These are phyloP conservation scores for Sanderia malayensis DNA, from an alignment of 30 jellyfish, hydroid and myxozoan species.

Conservation along the genomic window DNA sequence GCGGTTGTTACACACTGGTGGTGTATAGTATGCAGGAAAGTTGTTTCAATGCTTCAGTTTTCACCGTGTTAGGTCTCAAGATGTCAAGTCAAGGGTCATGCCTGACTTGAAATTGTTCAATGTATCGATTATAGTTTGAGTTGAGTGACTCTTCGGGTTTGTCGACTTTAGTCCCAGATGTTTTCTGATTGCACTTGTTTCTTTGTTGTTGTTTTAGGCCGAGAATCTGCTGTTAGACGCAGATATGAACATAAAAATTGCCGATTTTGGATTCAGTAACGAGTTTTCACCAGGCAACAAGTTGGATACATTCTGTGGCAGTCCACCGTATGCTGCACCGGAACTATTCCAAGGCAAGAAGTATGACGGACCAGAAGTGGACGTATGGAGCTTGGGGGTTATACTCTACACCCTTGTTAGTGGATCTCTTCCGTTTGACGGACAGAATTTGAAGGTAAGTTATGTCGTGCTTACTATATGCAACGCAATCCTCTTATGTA, in stretches of 20 bases:
- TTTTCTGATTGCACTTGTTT: background rate
- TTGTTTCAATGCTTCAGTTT: no score
- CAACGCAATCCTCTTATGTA: no score
- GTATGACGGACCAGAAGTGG: slow-evolving; percentile 99
- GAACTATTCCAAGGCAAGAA: slow-evolving; percentile 97
- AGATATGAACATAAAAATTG: slow-evolving; percentile 95
- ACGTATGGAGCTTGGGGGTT: slow-evolving; percentile 99
- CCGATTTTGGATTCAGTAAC: slow-evolving; percentile 98
- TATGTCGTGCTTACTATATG: no score
- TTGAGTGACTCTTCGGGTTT: no score
- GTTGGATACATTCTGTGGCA: slow-evolving; percentile 98
- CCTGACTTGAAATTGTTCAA: no score
- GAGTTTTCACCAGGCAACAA: slow-evolving; percentile 98
- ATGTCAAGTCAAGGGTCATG: no score
- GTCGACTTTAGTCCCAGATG: background rate
- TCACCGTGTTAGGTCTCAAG: no score
- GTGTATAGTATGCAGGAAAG: no score
- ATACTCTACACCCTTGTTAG: slow-evolving; percentile 97
- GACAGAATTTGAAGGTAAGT: slow-evolving; percentile 90
- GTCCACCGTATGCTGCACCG: slow-evolving; percentile 99
- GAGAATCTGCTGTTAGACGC: slow-evolving; percentile 96
- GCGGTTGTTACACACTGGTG: no score
- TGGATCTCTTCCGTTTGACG: slow-evolving; percentile 99
- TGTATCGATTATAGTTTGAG: no score
- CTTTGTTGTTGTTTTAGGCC: slow-evolving; percentile 70